Percentiles rank a stretch among this genome's conserved stretches.
These are phyloP conservation scores for Spongilla lacustris DNA, from an alignment of 37 sponge, comb jelly and placozoan species.

Conservation along the genomic window DNA sequence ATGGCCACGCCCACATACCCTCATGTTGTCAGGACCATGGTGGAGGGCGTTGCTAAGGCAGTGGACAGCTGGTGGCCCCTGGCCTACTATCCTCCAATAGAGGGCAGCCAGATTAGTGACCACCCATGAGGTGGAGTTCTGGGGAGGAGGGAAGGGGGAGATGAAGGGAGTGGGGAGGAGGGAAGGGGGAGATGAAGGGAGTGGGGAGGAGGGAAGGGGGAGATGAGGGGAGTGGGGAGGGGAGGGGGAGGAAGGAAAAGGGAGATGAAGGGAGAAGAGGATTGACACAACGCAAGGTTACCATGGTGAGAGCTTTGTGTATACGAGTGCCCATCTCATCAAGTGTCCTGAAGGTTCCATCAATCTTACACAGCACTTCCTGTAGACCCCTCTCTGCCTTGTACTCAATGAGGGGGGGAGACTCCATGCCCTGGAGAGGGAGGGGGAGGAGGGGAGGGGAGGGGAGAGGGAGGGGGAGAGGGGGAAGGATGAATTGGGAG, in stretches of 20 bases:
- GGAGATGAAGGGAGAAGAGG: background rate
- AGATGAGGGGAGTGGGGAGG: background rate
- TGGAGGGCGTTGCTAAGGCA: slow-evolving; percentile 74
- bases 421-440: slow-evolving; percentile 57
- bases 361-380: slow-evolving; percentile 52
- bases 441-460: slow-evolving; percentile 1
- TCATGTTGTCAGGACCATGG: slow-evolving; percentile 44
- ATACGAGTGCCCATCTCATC: slow-evolving; percentile 79
- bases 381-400: slow-evolving; percentile 65
- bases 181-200: background rate
- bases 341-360: slow-evolving; percentile 27
- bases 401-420: slow-evolving; percentile 49
- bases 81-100: slow-evolving; percentile 85
- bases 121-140: slow-evolving; percentile 76
- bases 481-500: background rate
- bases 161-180: background rate
- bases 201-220: background rate
- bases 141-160: background rate
- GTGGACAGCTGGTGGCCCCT: slow-evolving; percentile 63
- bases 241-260: background rate
- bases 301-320: slow-evolving; percentile 65
- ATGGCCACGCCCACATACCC: slow-evolving; percentile 41
- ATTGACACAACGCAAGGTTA: slow-evolving; percentile 1
- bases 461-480: background rate
- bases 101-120: slow-evolving; percentile 74